Percentiles rank a stretch among this genome's conserved stretches.
phyloP scores from a whole-genome alignment of 1,140 invertebrate genomes.

The Macrobrachium nipponense region DNA sequence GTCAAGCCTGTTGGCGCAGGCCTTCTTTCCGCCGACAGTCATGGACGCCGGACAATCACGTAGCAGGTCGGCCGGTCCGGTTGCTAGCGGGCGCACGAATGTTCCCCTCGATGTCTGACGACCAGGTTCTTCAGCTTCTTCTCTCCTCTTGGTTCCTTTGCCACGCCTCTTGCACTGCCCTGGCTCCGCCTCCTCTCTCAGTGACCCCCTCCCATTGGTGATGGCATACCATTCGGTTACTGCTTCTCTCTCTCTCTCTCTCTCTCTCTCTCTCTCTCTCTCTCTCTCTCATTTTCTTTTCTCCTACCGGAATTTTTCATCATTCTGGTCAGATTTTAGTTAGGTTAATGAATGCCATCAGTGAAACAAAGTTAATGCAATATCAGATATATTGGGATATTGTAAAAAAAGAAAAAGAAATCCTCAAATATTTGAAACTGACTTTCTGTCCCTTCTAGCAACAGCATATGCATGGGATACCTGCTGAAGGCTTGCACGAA shows the following conservation, averaged over 20 bases:
- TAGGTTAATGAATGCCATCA: not conserved
- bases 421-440: no score
- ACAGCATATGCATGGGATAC: no score
- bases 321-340: not conserved
- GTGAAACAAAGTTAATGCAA: not conserved
- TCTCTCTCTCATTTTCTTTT: not conserved
- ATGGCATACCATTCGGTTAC: no score
- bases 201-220: no score
- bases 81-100: slow-evolving; percentile 13
- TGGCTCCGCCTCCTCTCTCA: not conserved
- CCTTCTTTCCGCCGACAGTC: slow-evolving; percentile 35
- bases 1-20: slow-evolving; percentile 39
- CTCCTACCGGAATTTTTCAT: not conserved
- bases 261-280: not conserved
- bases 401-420: no score
- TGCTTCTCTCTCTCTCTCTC: not conserved
- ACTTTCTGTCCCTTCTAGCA: no score
- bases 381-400: not conserved
- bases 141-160: not conserved
- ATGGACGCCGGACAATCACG: slow-evolving; percentile 41
- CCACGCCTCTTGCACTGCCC: not conserved
- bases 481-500: no score
- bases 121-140: not conserved
- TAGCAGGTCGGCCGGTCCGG: slow-evolving; percentile 9
- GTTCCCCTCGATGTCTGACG: not conserved